These are phyloP conservation scores for Sitta europaea DNA, from an alignment of 2,113 vertebrate species.

Conservation along the genomic window DNA sequence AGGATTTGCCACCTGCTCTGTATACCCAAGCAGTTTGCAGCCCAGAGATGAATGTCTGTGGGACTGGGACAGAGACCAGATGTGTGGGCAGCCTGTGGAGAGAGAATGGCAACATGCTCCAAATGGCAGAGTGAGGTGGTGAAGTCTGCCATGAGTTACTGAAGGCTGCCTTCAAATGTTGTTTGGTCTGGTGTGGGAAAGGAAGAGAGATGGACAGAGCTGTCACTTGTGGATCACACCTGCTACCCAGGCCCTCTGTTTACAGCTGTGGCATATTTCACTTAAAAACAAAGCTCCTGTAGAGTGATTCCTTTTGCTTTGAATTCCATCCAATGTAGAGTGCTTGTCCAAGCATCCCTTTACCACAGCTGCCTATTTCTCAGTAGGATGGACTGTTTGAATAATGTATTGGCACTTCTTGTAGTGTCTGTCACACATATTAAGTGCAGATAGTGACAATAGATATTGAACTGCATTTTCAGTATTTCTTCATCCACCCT, in stretches of 20 bases:
- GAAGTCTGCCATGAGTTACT: neutral
- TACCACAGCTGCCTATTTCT: neutral
- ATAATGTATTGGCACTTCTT: neutral
- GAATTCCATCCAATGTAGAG: rapidly evolving
- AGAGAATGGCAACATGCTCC: neutral
- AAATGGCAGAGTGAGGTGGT: neutral
- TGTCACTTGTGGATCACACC: neutral
- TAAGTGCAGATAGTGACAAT: neutral
- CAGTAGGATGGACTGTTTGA: neutral
- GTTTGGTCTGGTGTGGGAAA: neutral
- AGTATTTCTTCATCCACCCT: neutral
- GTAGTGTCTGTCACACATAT: neutral
- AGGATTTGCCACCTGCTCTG: neutral
- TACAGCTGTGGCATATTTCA: neutral
- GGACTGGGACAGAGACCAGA: neutral
- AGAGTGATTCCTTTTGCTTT: neutral
- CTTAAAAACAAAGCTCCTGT: neutral
- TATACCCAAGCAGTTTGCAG: neutral
- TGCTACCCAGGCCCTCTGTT: neutral
- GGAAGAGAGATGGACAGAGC: neutral
- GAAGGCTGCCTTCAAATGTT: neutral
- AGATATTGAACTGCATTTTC: neutral
- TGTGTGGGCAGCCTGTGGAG: neutral
- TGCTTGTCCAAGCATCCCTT: neutral
- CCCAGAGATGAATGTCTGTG: neutral